Evolutionary conservation across 2,797 vertebrate species (phyloP).

Genomic region (Novumbra hubbsi): DNA sequence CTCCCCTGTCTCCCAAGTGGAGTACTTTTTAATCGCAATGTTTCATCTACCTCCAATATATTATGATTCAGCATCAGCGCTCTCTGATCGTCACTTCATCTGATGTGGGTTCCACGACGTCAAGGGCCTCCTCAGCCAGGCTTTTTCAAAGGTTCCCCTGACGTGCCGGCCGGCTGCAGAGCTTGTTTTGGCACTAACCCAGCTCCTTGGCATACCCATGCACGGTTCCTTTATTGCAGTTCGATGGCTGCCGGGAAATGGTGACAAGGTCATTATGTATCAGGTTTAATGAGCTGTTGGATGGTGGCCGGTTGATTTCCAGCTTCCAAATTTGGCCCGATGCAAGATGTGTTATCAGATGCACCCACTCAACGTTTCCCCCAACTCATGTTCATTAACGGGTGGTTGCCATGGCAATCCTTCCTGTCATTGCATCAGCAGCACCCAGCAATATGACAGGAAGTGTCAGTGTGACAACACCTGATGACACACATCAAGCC

Average conservation of each 20-base stretch:
- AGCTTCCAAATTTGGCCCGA: not conserved
- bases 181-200: not conserved
- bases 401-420: not conserved
- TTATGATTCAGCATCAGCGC: slow-evolving; percentile 6
- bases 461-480: not conserved
- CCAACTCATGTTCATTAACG: not conserved
- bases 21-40: slow-evolving; percentile 12
- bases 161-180: not conserved
- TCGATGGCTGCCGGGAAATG: not conserved
- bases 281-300: slow-evolving; percentile 7
- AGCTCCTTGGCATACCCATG: not conserved
- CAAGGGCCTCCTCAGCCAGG: not conserved
- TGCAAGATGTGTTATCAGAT: not conserved
- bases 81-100: not conserved
- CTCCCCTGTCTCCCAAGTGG: not conserved
- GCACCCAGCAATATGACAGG: not conserved
- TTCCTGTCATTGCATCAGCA: not conserved
- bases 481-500: not conserved
- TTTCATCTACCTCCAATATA: not conserved
- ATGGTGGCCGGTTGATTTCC: not conserved
- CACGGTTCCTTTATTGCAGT: not conserved
- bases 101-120: not conserved
- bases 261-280: not conserved
- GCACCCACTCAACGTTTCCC: not conserved
- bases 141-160: not conserved